These are phyloP conservation scores for Polymixis flavicincta DNA, from an alignment of 2,888 invertebrate species.

Conservation along the genomic window DNA sequence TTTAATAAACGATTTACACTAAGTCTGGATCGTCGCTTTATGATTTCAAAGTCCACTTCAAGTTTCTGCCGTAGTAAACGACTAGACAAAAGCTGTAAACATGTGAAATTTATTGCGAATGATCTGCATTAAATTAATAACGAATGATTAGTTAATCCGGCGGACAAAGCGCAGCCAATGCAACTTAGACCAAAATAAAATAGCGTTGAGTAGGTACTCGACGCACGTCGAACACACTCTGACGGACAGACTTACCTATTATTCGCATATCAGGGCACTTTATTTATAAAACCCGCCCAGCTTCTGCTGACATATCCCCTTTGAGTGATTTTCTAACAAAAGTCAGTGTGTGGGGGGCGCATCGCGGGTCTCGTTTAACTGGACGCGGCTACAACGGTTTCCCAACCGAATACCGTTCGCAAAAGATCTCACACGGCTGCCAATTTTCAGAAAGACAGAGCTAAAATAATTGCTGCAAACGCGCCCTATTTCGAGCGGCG, in stretches of 20 bases:
- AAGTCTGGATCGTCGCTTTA: slow-evolving; percentile 43
- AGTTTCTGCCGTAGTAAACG: slow-evolving; percentile 19
- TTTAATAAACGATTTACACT: slow-evolving; percentile 50
- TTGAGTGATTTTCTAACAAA: slow-evolving; percentile 66
- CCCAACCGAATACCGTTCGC: slow-evolving; percentile 89
- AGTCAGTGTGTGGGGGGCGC: slow-evolving; percentile 69
- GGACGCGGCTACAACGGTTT: slow-evolving; percentile 86
- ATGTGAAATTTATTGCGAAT: slow-evolving; percentile 42
- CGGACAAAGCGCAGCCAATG: slow-evolving; percentile 63
- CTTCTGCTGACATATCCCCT: slow-evolving; percentile 79
- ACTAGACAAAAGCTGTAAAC: slow-evolving; percentile 40
- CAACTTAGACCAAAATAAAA: slow-evolving; percentile 79
- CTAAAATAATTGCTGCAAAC: slow-evolving; percentile 90
- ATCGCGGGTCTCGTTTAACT: slow-evolving; percentile 75
- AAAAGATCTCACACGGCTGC: slow-evolving; percentile 89
- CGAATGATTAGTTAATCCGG: slow-evolving; percentile 57
- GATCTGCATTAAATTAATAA: slow-evolving; percentile 51
- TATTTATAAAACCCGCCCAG: slow-evolving; percentile 87
- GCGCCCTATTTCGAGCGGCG: slow-evolving; percentile 89
- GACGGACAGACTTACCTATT: slow-evolving; percentile 86
- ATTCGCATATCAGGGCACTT: slow-evolving; percentile 88
- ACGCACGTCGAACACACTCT: slow-evolving; percentile 74
- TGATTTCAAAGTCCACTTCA: slow-evolving; percentile 20
- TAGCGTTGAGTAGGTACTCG: slow-evolving; percentile 67
- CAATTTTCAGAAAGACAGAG: slow-evolving; percentile 91